Evolutionary conservation across 2,888 invertebrate species (phyloP), one percentile per base, ranked within the genome.

Genomic region (Campoplex capitator): DNA sequence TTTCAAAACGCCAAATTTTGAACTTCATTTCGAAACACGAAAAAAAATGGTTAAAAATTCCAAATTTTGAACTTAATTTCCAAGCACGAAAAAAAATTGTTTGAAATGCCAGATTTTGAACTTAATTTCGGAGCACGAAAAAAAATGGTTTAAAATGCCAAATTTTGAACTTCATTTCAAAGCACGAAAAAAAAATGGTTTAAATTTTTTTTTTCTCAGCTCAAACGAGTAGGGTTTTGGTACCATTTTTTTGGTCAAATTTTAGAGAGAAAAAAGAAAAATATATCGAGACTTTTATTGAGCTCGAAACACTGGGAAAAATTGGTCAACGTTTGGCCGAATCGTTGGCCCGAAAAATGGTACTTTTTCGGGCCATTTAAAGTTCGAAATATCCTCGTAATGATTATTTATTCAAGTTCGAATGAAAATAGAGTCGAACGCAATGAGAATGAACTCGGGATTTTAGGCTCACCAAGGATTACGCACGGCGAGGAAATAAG

Each of bases 401-500:
- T 51, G 51, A 18, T 71, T n/a, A 68, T 80, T 71, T 38, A 71
- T 71, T 77, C 67, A 35, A 23, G 65, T 23, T 23, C 7, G 16
- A 67, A 77, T 67, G 35, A 65, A 73, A 73, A 62, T 67, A n/a
- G 28, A 81, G 48, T 65, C 9, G 74, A 42, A 67, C 3, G 56
- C 81, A 74, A 74, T 67, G 65, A 74, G 81, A 81, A 81, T 67
- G 32, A 65, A 67, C 54, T 28, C 35, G 23, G 16, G 68, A 56
- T 67, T 87, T 87, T 75, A 65, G 82, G 84, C 71, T 80, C 76
- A 48, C 56, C 56, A 73, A 67, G 78, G 56, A 54, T 81, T 86
- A 79, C 83, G 81, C 32, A 35, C 58, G 23, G 68, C 68, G 68
- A 82, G 82, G 88, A 85, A 85, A 79, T 83, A 82, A 85, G 83